These are phyloP conservation scores for Loripinus fragilis DNA, from an alignment of 2,888 invertebrate species.

Conservation along the genomic window DNA sequence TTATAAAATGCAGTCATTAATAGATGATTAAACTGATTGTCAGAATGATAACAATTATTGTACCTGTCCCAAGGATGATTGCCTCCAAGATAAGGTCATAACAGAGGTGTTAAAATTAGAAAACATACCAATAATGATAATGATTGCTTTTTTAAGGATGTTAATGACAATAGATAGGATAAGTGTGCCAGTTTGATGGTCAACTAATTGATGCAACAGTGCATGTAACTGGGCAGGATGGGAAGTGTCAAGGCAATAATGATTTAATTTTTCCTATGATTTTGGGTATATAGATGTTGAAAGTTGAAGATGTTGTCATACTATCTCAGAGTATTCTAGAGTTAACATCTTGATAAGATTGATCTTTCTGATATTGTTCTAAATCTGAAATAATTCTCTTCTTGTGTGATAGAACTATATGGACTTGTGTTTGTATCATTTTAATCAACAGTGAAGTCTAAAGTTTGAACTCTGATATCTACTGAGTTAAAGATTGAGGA, in stretches of 20 bases:
- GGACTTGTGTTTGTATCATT: background rate
- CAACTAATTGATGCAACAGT: background rate
- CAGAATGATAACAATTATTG: conserved; percentile 6
- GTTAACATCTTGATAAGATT: conserved; percentile 15
- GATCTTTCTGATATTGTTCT: background rate
- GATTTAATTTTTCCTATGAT: background rate
- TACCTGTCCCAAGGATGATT: conserved; percentile 1
- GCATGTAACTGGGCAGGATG: background rate
- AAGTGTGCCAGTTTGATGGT: background rate
- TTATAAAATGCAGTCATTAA: background rate
- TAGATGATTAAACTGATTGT: background rate
- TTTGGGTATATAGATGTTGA: conserved; percentile 8
- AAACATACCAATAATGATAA: background rate
- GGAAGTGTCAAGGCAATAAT: conserved; percentile 6
- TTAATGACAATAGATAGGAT: conserved; percentile 1
- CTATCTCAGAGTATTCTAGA: background rate
- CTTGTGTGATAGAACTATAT: background rate
- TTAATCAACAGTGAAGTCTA: no score
- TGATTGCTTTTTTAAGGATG: conserved; percentile 8
- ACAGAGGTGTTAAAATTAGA: conserved; percentile 7
- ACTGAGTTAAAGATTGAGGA: no score
- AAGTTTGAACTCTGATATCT: no score
- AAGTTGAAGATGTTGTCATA: conserved; percentile 9
- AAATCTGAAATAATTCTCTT: background rate
- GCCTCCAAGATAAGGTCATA: background rate